A percentile compares a stretch with the other conserved stretches of the same genome.
Evolutionary conservation across 35 echinoderm and acorn worm genomes (phyloP).

Genomic region (Ptychodera flava): DNA sequence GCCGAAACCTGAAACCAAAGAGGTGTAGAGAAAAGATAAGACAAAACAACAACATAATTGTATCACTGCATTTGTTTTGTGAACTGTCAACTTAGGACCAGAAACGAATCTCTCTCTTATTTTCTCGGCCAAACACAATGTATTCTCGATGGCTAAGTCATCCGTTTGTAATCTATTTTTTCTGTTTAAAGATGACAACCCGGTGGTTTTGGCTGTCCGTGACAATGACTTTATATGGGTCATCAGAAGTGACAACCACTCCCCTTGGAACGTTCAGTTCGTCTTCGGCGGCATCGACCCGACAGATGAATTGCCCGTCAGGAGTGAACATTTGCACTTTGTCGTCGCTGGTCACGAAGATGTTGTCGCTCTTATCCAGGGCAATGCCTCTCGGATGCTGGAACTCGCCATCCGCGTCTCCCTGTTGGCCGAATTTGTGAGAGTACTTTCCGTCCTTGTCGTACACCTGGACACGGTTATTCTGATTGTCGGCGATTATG

Average conservation of each 20-base stretch:
- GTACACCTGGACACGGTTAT: conserved; percentile 68
- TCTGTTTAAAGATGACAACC: no score
- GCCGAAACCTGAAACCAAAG: no score
- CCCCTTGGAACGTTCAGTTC: conserved; percentile 83
- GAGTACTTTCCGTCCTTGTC: conserved; percentile 54
- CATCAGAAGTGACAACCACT: conserved; percentile 54
- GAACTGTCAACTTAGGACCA: no score
- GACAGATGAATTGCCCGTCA: conserved; percentile 71
- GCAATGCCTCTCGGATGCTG: conserved; percentile 73
- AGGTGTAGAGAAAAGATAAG: no score
- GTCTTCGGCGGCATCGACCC: conserved; percentile 68
- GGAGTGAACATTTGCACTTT: conserved; percentile 69
- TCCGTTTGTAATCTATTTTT: no score
- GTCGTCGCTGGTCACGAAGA: conserved; percentile 83
- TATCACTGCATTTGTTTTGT: no score
- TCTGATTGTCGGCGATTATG: conserved; percentile 81
- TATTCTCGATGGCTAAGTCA: no score
- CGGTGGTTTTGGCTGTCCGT: neutral
- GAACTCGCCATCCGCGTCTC: conserved; percentile 60
- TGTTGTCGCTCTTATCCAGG: conserved; percentile 72
- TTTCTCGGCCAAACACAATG: no score
- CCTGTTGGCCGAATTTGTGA: conserved; percentile 22
- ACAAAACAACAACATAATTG: no score
- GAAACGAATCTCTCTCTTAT: no score
- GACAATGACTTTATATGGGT: neutral